These are phyloP conservation scores for Heteromurus nitidus DNA, from an alignment of 2,888 invertebrate genomes.

Conservation along the genomic window DNA sequence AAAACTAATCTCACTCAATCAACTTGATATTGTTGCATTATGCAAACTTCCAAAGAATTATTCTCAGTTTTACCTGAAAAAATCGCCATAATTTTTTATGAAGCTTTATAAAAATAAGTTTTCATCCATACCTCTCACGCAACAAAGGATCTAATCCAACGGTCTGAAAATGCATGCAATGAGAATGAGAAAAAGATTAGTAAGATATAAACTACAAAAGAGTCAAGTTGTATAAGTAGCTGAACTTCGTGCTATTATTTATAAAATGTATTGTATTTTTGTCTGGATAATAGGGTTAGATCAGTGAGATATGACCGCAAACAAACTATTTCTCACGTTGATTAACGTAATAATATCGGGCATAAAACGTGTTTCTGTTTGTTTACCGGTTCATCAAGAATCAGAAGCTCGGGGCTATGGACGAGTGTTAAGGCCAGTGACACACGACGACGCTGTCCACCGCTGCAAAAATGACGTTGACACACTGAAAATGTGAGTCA, in stretches of 20 bases:
- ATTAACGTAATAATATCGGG: too few relatives aligned
- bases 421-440: slow-evolving; percentile 76
- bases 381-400: slow-evolving; percentile 86
- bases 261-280: neutral
- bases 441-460: slow-evolving; percentile 76
- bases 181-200: neutral
- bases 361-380: too few relatives aligned
- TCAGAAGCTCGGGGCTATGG: slow-evolving; percentile 79
- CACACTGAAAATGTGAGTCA: neutral
- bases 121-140: slow-evolving; percentile 32
- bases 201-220: too few relatives aligned
- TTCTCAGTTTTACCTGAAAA: too few relatives aligned
- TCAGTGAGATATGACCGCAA: neutral
- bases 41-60: too few relatives aligned
- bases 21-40: too few relatives aligned
- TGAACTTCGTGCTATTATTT: too few relatives aligned
- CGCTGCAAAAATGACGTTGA: slow-evolving; percentile 73
- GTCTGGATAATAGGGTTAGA: neutral
- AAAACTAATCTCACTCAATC: too few relatives aligned
- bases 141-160: slow-evolving; percentile 53
- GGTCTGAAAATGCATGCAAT: slow-evolving; percentile 23
- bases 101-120: too few relatives aligned
- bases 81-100: too few relatives aligned
- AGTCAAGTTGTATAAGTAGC: too few relatives aligned
- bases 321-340: too few relatives aligned